Percentiles rank a stretch among this genome's conserved stretches.
These are phyloP conservation scores for Porites rus DNA, from an alignment of 92 coral and sea anemone genomes.

Conservation along the genomic window DNA sequence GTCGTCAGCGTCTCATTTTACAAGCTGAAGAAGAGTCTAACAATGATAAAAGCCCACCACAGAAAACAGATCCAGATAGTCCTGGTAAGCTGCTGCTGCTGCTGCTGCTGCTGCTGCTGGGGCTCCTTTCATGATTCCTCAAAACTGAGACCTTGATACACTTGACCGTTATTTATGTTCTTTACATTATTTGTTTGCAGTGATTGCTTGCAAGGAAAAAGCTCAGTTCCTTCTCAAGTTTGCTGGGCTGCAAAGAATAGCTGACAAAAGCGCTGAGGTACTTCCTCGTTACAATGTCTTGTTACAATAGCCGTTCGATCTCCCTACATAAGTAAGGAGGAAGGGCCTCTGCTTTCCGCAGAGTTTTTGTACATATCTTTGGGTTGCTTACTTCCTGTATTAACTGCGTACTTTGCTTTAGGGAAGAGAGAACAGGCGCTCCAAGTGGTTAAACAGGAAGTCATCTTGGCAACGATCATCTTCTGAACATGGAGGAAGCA, in stretches of 20 bases:
- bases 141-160: background rate
- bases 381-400: background rate
- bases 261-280: slow-evolving; percentile 77
- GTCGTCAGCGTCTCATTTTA: slow-evolving; percentile 92
- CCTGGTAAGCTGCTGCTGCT: slow-evolving; percentile 61
- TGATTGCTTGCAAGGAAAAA: slow-evolving; percentile 88
- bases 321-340: too few relatives aligned
- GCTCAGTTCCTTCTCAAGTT: slow-evolving; percentile 93
- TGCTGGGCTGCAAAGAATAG: slow-evolving; percentile 93
- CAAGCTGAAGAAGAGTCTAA: slow-evolving; percentile 90
- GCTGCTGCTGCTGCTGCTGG: background rate
- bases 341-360: too few relatives aligned
- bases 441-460: slow-evolving; percentile 87
- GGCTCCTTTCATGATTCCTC: background rate
- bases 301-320: too few relatives aligned
- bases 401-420: background rate
- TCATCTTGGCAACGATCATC: slow-evolving; percentile 88
- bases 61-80: slow-evolving; percentile 84
- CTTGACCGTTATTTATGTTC: background rate
- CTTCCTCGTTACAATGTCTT: background rate
- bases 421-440: slow-evolving; percentile 83
- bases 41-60: slow-evolving; percentile 55
- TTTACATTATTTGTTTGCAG: slow-evolving; percentile 35
- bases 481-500: slow-evolving; percentile 64
- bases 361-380: too few relatives aligned